Percentiles rank a stretch among this genome's conserved stretches.
These are phyloP conservation scores for Thomomys bottae DNA, from an alignment of 2,113 vertebrate genomes.

Conservation along the genomic window DNA sequence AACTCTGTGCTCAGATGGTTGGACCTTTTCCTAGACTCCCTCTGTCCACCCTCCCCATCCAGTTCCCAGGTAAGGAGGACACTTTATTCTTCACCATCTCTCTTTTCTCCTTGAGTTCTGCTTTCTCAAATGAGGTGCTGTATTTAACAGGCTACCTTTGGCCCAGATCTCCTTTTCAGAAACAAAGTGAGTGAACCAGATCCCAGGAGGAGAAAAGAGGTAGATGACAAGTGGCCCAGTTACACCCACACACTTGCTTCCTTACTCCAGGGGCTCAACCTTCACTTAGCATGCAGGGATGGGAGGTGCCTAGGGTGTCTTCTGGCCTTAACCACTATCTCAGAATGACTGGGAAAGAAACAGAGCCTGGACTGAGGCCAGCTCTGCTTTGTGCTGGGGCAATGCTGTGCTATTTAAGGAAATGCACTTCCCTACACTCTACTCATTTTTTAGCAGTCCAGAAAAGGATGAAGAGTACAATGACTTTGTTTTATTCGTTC, in stretches of 20 bases:
- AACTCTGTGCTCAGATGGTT: neutral
- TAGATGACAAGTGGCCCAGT: neutral
- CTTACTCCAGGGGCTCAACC: neutral
- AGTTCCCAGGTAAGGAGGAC: neutral
- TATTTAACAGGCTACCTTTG: neutral
- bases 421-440: neutral
- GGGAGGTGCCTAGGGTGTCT: neutral
- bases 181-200: neutral
- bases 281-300: neutral
- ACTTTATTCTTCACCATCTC: neutral
- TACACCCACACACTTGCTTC: neutral
- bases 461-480: neutral
- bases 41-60: neutral
- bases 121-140: neutral
- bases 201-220: neutral
- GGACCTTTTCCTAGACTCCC: neutral
- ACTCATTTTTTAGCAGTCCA: neutral
- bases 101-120: neutral
- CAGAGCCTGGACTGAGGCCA: neutral
- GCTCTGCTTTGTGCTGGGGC: neutral
- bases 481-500: neutral
- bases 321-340: neutral
- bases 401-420: neutral
- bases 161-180: neutral
- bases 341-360: neutral